A percentile compares a stretch with the other conserved stretches of the same genome.
These are phyloP conservation scores for Bucco capensis DNA, from an alignment of 2,113 vertebrate genomes.

Conservation along the genomic window DNA sequence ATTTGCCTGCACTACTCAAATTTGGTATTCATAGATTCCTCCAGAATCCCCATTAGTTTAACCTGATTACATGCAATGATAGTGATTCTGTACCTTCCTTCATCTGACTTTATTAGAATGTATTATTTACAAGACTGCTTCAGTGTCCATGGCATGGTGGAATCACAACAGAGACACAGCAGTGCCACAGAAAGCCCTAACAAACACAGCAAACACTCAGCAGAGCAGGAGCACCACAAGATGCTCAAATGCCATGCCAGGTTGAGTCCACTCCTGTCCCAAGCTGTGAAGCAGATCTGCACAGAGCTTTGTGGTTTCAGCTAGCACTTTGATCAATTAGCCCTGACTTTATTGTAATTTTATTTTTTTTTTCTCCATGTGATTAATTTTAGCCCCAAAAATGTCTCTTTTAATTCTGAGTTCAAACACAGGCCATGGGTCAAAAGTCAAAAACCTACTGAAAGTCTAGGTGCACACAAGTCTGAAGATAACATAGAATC, in stretches of 20 bases:
- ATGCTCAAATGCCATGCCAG: neutral
- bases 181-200: neutral
- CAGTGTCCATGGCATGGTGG: neutral
- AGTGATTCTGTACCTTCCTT: neutral
- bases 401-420: neutral
- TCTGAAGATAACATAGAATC: neutral
- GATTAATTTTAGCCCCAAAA: neutral
- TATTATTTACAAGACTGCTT: neutral
- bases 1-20: neutral
- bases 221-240: neutral
- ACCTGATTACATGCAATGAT: neutral
- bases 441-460: neutral
- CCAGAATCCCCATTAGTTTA: neutral
- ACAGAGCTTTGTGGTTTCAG: neutral
- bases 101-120: neutral
- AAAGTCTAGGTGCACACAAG: neutral
- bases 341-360: neutral
- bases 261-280: neutral
- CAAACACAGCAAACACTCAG: neutral
- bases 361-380: neutral
- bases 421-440: neutral
- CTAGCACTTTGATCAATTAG: neutral
- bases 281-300: neutral
- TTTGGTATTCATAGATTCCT: conserved; percentile 6
- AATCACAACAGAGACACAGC: neutral